Evolutionary conservation across 2,113 vertebrate species (phyloP).

Genomic region (Myotis brandtii): DNA sequence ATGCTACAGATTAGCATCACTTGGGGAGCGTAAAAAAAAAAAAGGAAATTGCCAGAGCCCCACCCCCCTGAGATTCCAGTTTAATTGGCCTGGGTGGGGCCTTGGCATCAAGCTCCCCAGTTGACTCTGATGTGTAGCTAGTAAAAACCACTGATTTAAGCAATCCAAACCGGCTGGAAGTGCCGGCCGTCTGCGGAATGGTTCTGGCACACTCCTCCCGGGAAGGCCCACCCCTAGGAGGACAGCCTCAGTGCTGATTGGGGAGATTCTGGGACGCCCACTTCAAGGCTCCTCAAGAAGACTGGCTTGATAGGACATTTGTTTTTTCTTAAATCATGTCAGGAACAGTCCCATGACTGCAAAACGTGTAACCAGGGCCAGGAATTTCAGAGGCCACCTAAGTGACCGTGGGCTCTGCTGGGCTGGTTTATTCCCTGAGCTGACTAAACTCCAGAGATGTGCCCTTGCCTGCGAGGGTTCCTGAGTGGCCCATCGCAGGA

Average conservation of each 20-base stretch:
- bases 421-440: neutral
- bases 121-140: neutral
- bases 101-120: neutral
- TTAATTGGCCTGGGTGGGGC: constrained; percentile 52
- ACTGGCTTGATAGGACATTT: neutral
- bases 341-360: neutral
- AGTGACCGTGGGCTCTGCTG: neutral
- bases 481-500: neutral
- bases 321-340: neutral
- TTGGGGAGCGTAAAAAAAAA: neutral
- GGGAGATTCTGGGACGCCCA: too few species aligned
- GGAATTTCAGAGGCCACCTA: neutral
- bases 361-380: neutral
- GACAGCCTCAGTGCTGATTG: neutral
- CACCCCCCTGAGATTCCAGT: neutral
- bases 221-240: neutral
- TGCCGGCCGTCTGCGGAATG: neutral
- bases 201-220: neutral
- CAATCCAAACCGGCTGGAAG: neutral
- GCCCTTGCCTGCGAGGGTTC: constrained; percentile 21
- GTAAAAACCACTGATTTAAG: constrained; percentile 24
- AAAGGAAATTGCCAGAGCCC: neutral
- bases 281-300: neutral
- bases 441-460: constrained; percentile 16
- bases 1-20: neutral